Evolutionary conservation across 2,797 vertebrate species (phyloP), one percentile per base, ranked within the genome.

Genomic region (Heliangelus exortis): DNA sequence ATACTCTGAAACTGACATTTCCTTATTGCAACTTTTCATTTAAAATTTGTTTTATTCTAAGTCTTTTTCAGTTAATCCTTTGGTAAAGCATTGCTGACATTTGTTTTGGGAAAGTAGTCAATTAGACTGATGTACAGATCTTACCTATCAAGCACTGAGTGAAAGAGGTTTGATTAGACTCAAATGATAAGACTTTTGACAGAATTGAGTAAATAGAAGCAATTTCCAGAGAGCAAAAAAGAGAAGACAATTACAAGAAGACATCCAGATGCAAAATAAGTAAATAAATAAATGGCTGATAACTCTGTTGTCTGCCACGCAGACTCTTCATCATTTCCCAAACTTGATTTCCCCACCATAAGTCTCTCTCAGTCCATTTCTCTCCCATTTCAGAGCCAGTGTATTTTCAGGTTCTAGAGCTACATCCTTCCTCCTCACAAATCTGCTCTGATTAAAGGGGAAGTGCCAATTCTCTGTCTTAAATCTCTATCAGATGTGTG

Each of bases 211-310:
- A 45, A 71, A 26, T 4, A 67, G 23, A 90, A 82, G 45, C 36
- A 50, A 50, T 67, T 77, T 74, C 57, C 45, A 53, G n/a, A 45
- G 50, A 50, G 25, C 36, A 41, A 16, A 73, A 87, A 87, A 26
- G 25, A 78, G 33, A 63, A 61, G 61, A 48, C 0, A 0, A 28
- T 10, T 9, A 18, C 15, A 79, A 72, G 22, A 0, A 0, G 9
- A 10, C 41, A 15, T 74, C 18, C 33, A n/a, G 8, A 22, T 75
- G 45, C 25, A 13, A 34, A 67, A 67, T 41, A 41, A 41, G 6
- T 41, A 41, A 41, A 41, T 41, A 41, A 41, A 13, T 14, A 41
- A 83, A 39, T 4, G 31, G 10, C 28, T 69, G 21, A 26, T 23
- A 26, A 31, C 17, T 85, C 48, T 54, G 11, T 39, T 15, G 23